Base-by-base conservation (phyloP, 2,888 invertebrate genomes). In the Lycaena phlaeas region DNA sequence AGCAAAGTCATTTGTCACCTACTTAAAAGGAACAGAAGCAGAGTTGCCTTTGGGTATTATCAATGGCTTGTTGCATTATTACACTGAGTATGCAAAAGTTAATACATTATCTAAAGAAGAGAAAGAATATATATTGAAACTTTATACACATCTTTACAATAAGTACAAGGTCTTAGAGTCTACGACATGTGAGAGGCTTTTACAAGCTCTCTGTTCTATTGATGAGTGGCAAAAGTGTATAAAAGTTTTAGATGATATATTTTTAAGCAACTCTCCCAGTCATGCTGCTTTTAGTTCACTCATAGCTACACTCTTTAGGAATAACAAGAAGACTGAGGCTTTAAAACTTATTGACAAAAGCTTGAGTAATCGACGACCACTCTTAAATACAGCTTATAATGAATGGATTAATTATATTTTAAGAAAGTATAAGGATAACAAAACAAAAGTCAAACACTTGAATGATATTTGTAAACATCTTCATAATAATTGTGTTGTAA, bases 141-240 rank as follows among this genome's bases (percentile, higher is more conserved):
- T 87, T 39, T 89, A 78, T 45, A 57, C 79, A 15, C 49, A 54
- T 40, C 53, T 91, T 25, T 73, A 73, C 52, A 59, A 73, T 18
- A 82, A 87, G 47, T 86, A 89, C 61, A 79, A 87, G 38, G 57
- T 88, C 1, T 61, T 92, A 37, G 92, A 92, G 67, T 67, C 68
- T 10, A 59, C 57, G 2, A 89, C 90, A 11, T 86, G 87, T 53
- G 89, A 90, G 56, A 70, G 72, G 57, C 65, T 90, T 4, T 77
- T 93, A 41, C 68, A 72, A 44, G 92, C 87, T 0, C 61, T 95
- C 2, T 89, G 90, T 49, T 56, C 86, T 12, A 90, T 91, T 5
- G 64, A 82, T 41, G 73, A 88, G 49, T 93, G 92, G 91, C 79
- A 82, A 51, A 86, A 89, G 43, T 85, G 87, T 27, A 39, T 88